A percentile compares a stretch with the other conserved stretches of the same genome.
Evolutionary conservation across 2,113 vertebrate species (phyloP).

Genomic region (Accipiter cooperii): DNA sequence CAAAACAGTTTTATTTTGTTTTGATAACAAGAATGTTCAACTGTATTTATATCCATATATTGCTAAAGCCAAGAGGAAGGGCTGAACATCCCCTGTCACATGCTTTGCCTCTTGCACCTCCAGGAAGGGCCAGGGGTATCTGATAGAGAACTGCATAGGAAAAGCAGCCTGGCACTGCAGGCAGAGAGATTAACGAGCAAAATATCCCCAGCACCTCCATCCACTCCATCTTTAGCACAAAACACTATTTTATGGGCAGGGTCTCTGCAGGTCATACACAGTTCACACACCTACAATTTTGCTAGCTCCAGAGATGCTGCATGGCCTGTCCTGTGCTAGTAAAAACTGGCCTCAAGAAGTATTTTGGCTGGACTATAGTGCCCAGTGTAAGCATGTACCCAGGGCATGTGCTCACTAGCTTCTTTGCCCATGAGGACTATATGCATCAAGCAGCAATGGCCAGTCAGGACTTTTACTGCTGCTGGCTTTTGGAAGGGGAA

Average conservation of each 20-base stretch:
- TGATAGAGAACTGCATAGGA: background rate
- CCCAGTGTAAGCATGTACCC: background rate
- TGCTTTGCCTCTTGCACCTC: background rate
- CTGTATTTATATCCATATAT: background rate
- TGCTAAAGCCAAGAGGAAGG: background rate
- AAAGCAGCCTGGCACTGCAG: background rate
- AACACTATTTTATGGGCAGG: fast-evolving
- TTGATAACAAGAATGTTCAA: background rate
- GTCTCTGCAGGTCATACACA: background rate
- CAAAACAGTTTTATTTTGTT: background rate
- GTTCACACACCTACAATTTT: background rate
- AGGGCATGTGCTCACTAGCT: background rate
- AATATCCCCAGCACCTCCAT: background rate
- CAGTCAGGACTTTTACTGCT: background rate
- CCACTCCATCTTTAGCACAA: background rate
- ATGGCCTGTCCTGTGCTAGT: background rate
- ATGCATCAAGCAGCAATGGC: background rate
- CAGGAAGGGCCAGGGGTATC: background rate
- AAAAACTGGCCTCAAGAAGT: background rate
- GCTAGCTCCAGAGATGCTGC: background rate
- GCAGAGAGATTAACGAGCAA: background rate
- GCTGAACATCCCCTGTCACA: background rate
- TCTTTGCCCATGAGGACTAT: background rate
- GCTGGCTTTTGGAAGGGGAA: background rate
- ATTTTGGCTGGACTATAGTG: background rate